Base-by-base conservation (phyloP, 1,140 invertebrate species). In the Holcopasites calliopsidis region DNA sequence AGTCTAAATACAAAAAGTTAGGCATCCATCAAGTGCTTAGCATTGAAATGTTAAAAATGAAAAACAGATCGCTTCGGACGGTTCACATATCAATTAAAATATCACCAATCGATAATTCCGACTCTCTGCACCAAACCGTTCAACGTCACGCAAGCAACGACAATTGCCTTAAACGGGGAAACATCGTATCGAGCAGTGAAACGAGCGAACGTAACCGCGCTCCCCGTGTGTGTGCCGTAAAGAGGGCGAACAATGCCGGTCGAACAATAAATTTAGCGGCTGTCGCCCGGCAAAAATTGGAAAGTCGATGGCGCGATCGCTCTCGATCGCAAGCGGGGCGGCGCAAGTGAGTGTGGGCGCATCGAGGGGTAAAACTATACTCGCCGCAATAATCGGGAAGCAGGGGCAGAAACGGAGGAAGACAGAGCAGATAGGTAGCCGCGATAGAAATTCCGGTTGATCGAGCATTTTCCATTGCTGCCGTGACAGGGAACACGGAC, bases 401-500 rank as follows among this genome's bases (percentile, higher is more conserved):
- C 16, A 28, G 49, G n/a, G 55, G 42, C 42, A 42, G 42, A 57
- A 38, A 31, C 42, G 47, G 42, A 50, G 60, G 52, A 38, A 54
- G 26, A 31, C 54, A 21, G 23, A 52, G 11, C 40, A 61, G 66
- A 69, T 54, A 66, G 77, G 54, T 57, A 54, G 76, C 71, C 71
- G n/a, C 76, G 77, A 83, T 83, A 68, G 38, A 79, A 60, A 72
- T 84, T 83, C 66, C 82, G 72, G 77, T 77, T 84, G 82, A 84
- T 83, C 77, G 77, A 83, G 77, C 77, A 80, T 84, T 84, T 84
- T 83, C 35, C 65, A 76, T 77, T 66, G 80, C 58, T 84, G 57
- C 60, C 74, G 49, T 57, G 72, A 42, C 82, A 89, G 89, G 87
- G 35, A 87, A 87, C 75, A 86, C 87, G 52, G 80, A 88, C 57